These are phyloP conservation scores for Mormoops blainvillei DNA, from an alignment of 2,113 vertebrate species.

Conservation along the genomic window DNA sequence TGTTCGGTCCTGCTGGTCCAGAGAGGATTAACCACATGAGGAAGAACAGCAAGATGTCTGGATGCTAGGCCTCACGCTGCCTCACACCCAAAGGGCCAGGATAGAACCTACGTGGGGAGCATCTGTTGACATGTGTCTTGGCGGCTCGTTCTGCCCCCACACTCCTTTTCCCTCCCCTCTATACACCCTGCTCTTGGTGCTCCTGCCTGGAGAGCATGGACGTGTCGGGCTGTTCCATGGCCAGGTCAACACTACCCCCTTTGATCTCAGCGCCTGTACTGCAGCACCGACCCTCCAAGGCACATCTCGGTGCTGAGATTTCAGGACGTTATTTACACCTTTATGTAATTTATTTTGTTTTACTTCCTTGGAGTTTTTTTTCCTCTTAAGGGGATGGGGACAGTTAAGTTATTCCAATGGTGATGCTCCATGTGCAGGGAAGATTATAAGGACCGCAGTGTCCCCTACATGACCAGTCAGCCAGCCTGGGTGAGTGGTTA, in stretches of 20 bases:
- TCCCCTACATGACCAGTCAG: neutral
- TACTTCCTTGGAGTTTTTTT: neutral
- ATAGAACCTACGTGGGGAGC: neutral
- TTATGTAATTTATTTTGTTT: neutral
- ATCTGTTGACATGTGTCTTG: neutral
- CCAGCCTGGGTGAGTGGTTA: neutral
- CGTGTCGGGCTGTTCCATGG: rapidly evolving
- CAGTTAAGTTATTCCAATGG: neutral
- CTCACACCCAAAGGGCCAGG: neutral
- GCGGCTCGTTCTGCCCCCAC: neutral
- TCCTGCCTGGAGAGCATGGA: neutral
- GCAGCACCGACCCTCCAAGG: neutral
- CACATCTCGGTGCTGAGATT: neutral
- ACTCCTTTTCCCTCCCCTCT: neutral
- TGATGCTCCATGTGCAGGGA: neutral
- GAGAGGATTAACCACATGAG: neutral
- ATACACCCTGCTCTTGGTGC: neutral
- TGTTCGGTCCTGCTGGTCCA: neutral
- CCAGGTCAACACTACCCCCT: neutral
- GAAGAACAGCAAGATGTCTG: neutral
- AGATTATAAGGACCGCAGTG: neutral
- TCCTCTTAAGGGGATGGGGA: rapidly evolving
- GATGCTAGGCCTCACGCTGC: neutral
- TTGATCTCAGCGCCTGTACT: neutral
- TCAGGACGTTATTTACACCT: neutral